Percentiles rank a stretch among this genome's conserved stretches.
Evolutionary conservation across 2,113 vertebrate species (phyloP).

Genomic region (Chaetura pelagica): DNA sequence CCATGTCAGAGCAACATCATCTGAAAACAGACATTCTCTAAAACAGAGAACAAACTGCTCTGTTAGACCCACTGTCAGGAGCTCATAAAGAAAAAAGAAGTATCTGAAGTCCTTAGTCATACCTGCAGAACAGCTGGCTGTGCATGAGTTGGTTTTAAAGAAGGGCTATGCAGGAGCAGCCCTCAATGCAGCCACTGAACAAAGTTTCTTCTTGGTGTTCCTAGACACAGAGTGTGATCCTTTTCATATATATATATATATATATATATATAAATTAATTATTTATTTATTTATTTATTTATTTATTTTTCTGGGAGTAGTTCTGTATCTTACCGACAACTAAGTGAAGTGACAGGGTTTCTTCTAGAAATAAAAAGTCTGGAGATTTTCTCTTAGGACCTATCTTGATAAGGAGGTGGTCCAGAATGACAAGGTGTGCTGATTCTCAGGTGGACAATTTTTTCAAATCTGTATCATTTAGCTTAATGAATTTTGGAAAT

Average conservation of each 20-base stretch:
- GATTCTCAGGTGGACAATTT: neutral
- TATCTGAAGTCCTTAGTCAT: neutral
- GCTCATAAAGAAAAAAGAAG: neutral
- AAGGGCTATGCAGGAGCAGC: neutral
- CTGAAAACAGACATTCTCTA: neutral
- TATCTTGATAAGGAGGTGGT: neutral
- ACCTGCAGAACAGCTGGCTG: neutral
- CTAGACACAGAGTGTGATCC: neutral
- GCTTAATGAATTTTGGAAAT: neutral
- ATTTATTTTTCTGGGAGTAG: neutral
- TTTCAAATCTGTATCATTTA: neutral
- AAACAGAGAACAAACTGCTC: neutral
- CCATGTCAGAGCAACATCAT: neutral
- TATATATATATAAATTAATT: too few species aligned
- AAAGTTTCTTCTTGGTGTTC: neutral
- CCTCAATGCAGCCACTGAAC: neutral
- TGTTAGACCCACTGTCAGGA: neutral
- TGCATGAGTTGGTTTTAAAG: neutral
- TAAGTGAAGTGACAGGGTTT: neutral
- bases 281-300: too few species aligned
- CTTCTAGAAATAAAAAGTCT: neutral
- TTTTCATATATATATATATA: too few species aligned
- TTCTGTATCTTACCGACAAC: neutral
- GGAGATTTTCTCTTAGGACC: neutral
- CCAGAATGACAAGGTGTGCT: neutral